Evolutionary conservation across 2,797 vertebrate genomes (phyloP), one percentile per base, ranked within the genome.

Genomic region (Cyclopterus lumpus): DNA sequence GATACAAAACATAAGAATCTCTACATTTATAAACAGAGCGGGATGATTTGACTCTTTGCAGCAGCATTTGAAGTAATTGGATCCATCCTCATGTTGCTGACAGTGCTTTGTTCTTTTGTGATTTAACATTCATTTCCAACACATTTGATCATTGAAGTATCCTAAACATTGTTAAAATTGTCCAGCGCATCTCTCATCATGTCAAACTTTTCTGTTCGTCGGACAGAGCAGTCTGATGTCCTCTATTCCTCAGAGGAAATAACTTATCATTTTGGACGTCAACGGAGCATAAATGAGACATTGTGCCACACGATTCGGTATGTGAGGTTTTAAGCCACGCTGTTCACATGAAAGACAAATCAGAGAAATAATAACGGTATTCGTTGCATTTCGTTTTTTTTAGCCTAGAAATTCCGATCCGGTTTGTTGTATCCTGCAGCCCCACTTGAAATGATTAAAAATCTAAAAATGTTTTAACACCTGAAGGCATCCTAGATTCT

Each of bases 381-480:
- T 92, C 75, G 80, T 87, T 79, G 84, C 67, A n/a, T 88, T 87
- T 89, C 77, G 49, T 86, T 91, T 90, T 88, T 79, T 40, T 40
- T 40, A 91, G 90, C 83, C 80, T 73, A 69, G 73, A 82, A 80
- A 84, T 86, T 92, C 63, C 58, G 87, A 91, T 93, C 90, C 36
- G 82, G 89, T 91, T 92, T 90, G 92, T 92, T 82, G 88, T 93
- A 88, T 94, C 94, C 95, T 85, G 89, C 87, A 93, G 94, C 93
- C 53, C 83, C 87, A 87, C 90, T 94, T 93, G 91, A 93, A 95
- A 95, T 95, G 91, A 95, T 95, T 95, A 94, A 94, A 94, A 95
- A 92, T 94, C 94, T 95, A 95, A 95, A 95, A 95, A 94, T 94
- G 92, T 92, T 95, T 93, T 91, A 93, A 92, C 91, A 94, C 94